These are phyloP conservation scores for Abscondita cerata DNA, from an alignment of 2,888 invertebrate species.

Conservation along the genomic window DNA sequence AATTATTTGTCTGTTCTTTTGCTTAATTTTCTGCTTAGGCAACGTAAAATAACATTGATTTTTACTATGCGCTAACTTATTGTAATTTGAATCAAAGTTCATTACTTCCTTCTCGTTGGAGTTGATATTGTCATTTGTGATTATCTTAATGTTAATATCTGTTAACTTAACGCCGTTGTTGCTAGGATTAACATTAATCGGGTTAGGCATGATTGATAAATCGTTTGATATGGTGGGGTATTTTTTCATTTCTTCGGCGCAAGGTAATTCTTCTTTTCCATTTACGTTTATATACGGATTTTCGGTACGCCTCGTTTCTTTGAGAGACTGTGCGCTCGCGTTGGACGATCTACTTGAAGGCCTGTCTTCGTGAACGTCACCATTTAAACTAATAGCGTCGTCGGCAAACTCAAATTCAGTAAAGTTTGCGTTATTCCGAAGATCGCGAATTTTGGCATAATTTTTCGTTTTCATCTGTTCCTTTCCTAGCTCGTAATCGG, in stretches of 20 bases:
- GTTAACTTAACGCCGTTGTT: constrained; percentile 2
- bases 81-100: constrained; percentile 55
- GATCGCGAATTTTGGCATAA: constrained; percentile 45
- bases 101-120: constrained; percentile 30
- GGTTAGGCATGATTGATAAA: constrained; percentile 22
- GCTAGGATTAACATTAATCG: constrained; percentile 11
- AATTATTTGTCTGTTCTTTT: constrained; percentile 51
- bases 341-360: constrained; percentile 51
- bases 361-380: constrained; percentile 49
- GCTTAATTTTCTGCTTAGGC: constrained; percentile 54
- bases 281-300: constrained; percentile 66
- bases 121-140: constrained; percentile 29
- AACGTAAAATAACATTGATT: constrained; percentile 63
- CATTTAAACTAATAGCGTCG: constrained; percentile 57
- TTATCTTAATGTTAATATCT: constrained; percentile 22
- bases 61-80: constrained; percentile 51
- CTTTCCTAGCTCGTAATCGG: constrained; percentile 63
- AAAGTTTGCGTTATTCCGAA: constrained; percentile 45
- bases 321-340: constrained; percentile 52
- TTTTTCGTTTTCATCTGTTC: constrained; percentile 45
- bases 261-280: constrained; percentile 76
- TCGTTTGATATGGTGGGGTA: constrained; percentile 40
- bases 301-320: constrained; percentile 39
- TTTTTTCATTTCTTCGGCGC: constrained; percentile 57
- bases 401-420: constrained; percentile 58